Evolutionary conservation across 2,113 vertebrate genomes (phyloP).

Genomic region (Bungarus multicinctus): DNA sequence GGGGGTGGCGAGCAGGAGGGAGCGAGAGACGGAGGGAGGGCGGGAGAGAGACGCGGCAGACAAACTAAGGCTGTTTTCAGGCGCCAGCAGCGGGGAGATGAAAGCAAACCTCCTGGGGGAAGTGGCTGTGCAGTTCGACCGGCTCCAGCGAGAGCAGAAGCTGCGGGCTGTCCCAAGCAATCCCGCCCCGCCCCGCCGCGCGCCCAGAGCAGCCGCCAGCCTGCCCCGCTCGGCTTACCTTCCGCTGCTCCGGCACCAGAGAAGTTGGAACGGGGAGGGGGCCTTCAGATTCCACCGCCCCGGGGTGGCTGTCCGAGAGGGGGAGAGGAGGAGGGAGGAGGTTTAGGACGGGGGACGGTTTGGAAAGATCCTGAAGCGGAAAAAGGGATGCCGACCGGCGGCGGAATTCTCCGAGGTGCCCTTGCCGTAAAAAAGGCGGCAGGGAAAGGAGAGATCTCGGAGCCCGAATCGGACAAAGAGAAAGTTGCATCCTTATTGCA

Average conservation of each 20-base stretch:
- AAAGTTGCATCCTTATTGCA: background rate
- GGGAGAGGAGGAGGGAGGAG: constrained; percentile 34
- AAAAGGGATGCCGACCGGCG: background rate
- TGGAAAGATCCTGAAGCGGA: background rate
- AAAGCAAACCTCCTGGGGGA: constrained; percentile 83
- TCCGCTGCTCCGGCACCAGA: background rate
- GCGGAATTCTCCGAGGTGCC: background rate
- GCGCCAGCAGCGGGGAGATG: constrained; percentile 87
- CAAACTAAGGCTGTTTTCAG: constrained; percentile 78
- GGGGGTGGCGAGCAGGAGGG: constrained; percentile 27
- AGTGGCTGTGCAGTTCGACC: constrained; percentile 80
- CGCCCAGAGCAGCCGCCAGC: constrained; percentile 12
- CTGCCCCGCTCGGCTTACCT: constrained; percentile 35
- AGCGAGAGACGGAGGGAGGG: constrained; percentile 41
- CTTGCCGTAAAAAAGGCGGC: background rate
- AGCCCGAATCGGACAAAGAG: background rate
- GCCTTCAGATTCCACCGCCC: background rate
- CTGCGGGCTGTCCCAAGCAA: constrained; percentile 63
- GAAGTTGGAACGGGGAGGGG: background rate
- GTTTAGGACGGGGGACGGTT: background rate
- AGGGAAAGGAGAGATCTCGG: background rate
- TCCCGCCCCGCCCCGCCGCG: constrained; percentile 48
- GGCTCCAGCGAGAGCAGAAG: constrained; percentile 69
- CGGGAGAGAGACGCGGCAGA: constrained; percentile 70
- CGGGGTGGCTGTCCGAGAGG: background rate